Base-by-base conservation (phyloP, 1,140 invertebrate genomes). In the Euschistus heros region DNA sequence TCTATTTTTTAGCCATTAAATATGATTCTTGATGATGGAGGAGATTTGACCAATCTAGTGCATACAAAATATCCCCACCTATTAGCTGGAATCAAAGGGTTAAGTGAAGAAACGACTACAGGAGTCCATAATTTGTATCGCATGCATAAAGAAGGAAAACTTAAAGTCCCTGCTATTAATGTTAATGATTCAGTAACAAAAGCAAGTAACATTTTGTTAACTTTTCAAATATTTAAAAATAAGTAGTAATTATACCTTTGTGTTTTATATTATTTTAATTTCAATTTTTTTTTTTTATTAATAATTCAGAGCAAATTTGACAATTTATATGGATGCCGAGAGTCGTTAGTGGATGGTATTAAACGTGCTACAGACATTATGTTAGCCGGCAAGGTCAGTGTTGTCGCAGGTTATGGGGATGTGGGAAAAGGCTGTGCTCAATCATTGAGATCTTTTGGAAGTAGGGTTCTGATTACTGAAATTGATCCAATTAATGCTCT, bases 401-500 rank as follows among this genome's bases (percentile, higher is more conserved):
- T 97, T 22, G 96, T 99, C 0, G 95, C 92, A 73, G 97, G 97
- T 10, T 99, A 97, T 75, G 97, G 97, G 55, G 97, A 99, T 83
- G 97, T 99, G 59, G 97, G 97, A 68, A 99, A 99, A 81, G 97
- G 97, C 63, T 96, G 91, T 75, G 95, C 96, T 52, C 93, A 97
- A 75, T 94, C 95, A 62, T 84, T 99, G 2, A 83, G 88, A 74
- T 92, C 91, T 42, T 93, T 98, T 72, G 97, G 97, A 59, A 91
- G 94, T 26, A 84, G 96, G 69, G 97, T 99, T 7, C 85, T 99
- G 68, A 83, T 99, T 60, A 96, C 95, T 26, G 97, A 99, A 84
- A 93, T 99, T 71, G 97, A 99, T 82, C 97, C 97, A 0, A 99
- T 99, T 72, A 98, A 94, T 80, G 97, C 97, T 17, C 80, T 99